Percentiles rank a stretch among this genome's conserved stretches.
Conservation (phyloP, 2,888 invertebrate genomes). For the Hololepta plana region DNA sequence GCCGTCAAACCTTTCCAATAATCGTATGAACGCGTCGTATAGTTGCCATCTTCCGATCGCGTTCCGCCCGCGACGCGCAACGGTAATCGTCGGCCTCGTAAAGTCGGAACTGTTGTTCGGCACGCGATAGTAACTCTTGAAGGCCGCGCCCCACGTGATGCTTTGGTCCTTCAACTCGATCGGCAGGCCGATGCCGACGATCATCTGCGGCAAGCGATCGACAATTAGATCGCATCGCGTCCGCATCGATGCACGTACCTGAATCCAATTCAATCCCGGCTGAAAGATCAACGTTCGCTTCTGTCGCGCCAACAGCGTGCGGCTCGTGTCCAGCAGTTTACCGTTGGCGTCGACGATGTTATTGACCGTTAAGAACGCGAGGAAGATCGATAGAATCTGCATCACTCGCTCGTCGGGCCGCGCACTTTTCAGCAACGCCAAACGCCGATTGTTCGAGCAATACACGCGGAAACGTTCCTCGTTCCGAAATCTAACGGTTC, state of each 20-base stretch:
- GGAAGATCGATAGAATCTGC: too few relatives aligned
- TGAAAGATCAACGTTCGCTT: slow-evolving; percentile 39
- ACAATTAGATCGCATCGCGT: too few relatives aligned
- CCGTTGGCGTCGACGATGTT: too few relatives aligned
- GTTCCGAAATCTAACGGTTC: too few relatives aligned
- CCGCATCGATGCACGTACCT: too few relatives aligned
- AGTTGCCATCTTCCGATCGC: slow-evolving; percentile 21
- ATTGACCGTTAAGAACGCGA: too few relatives aligned
- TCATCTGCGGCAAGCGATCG: slow-evolving; percentile 38
- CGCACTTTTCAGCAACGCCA: too few relatives aligned
- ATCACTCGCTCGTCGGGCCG: too few relatives aligned
- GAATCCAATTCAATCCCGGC: slow-evolving; percentile 37
- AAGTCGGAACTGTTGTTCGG: slow-evolving; percentile 43
- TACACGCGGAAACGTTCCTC: too few relatives aligned
- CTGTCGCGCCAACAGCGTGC: slow-evolving; percentile 25
- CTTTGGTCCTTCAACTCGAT: slow-evolving; percentile 41
- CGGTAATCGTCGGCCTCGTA: slow-evolving; percentile 24
- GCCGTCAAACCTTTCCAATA: slow-evolving; percentile 18
- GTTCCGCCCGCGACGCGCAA: slow-evolving; percentile 14
- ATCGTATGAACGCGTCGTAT: slow-evolving; percentile 19
- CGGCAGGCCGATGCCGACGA: slow-evolving; percentile 47
- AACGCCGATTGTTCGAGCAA: too few relatives aligned
- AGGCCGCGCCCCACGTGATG: slow-evolving; percentile 43
- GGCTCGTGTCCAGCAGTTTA: too few relatives aligned
- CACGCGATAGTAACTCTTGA: slow-evolving; percentile 47